Conservation (phyloP, 1,140 invertebrate genomes). For the Mactra quadrangularis region DNA sequence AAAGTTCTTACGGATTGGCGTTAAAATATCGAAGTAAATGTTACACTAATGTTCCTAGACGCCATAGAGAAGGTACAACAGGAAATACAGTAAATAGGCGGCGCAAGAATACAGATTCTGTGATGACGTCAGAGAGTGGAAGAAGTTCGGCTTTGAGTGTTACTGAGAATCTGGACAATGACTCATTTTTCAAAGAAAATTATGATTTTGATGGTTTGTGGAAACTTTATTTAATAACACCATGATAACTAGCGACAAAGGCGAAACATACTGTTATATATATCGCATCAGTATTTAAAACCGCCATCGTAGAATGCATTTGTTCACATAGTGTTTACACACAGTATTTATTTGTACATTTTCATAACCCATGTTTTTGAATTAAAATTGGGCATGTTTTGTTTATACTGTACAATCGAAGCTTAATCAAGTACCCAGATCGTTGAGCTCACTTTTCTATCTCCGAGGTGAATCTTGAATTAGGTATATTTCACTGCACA, state of each 20-base stretch:
- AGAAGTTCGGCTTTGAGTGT: conserved; percentile 1
- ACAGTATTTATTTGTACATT: not conserved
- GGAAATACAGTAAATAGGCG: conserved; percentile 19
- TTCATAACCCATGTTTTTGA: no score
- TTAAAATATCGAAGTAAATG: conserved; percentile 26
- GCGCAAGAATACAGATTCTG: conserved; percentile 21
- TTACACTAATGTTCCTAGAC: not conserved
- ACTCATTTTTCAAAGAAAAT: conserved; percentile 39
- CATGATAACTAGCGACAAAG: no score
- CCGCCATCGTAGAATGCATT: not conserved
- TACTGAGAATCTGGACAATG: not conserved
- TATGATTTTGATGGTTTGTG: conserved; percentile 53
- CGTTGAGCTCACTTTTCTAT: no score
- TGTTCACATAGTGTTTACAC: not conserved
- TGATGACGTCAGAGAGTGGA: conserved; percentile 9
- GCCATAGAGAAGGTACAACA: not conserved
- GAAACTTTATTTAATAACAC: not conserved
- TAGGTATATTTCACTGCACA: no score
- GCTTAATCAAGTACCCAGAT: no score
- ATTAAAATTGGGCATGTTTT: not conserved
- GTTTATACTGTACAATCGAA: no score
- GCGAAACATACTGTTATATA: no score
- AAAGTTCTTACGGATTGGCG: conserved; percentile 16
- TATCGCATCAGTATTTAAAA: not conserved
- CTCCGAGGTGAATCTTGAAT: no score